These are phyloP conservation scores for Ceratina calcarata DNA, from an alignment of 1,140 invertebrate species.

Conservation along the genomic window DNA sequence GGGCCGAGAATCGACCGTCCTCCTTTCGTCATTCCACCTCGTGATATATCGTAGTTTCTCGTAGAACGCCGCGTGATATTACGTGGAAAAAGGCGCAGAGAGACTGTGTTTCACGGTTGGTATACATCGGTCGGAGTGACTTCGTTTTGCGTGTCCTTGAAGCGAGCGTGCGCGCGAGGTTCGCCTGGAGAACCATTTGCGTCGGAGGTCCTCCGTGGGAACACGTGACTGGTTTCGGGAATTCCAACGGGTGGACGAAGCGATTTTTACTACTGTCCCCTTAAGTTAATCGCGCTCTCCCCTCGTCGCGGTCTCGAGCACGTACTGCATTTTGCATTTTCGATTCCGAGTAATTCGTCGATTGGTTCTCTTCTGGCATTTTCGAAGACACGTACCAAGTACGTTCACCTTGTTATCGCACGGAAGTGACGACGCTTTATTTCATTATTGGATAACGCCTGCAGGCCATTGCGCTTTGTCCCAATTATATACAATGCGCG, in stretches of 20 bases:
- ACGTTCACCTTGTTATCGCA: constrained; percentile 23
- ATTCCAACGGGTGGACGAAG: constrained; percentile 12
- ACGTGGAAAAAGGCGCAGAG: constrained; percentile 42
- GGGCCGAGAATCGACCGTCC: constrained; percentile 66
- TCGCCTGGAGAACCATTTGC: constrained; percentile 32
- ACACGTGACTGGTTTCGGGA: constrained; percentile 34
- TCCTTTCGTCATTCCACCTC: constrained; percentile 67
- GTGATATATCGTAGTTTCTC: constrained; percentile 55
- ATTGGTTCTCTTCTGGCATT: background rate
- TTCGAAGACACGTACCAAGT: background rate
- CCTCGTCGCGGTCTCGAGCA: background rate
- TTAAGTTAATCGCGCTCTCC: background rate
- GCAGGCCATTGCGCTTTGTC: background rate
- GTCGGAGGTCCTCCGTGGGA: constrained; percentile 6
- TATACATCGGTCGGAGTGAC: background rate
- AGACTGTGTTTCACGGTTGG: background rate
- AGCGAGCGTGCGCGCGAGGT: constrained; percentile 15
- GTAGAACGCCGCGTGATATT: constrained; percentile 42
- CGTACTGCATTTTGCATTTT: background rate
- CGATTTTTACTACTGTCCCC: constrained; percentile 23
- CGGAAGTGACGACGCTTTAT: constrained; percentile 1
- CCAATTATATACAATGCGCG: background rate
- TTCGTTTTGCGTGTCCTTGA: constrained; percentile 25
- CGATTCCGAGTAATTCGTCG: too few relatives aligned
- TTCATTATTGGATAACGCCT: constrained; percentile 13